These are phyloP conservation scores for Nanger granti DNA, from an alignment of 2,113 vertebrate species.

Conservation along the genomic window DNA sequence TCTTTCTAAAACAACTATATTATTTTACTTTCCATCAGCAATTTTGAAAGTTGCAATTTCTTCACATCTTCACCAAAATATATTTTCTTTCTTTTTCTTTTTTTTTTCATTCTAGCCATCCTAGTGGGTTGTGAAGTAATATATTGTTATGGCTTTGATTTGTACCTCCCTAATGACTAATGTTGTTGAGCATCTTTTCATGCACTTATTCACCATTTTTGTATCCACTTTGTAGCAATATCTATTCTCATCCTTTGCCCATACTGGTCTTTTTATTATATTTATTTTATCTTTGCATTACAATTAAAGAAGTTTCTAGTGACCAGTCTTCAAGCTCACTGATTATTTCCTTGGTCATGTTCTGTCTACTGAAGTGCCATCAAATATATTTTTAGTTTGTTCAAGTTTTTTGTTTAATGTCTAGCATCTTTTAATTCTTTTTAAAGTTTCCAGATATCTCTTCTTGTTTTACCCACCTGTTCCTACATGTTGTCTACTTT, in stretches of 20 bases:
- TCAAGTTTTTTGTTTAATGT: not conserved
- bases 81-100: not conserved
- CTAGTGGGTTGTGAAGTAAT: not conserved
- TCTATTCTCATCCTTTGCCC: not conserved
- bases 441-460: not conserved
- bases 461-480: not conserved
- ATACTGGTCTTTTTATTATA: not conserved
- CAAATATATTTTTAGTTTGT: not conserved
- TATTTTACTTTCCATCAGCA: not conserved
- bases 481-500: not conserved
- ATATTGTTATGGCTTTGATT: not conserved
- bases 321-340: not conserved
- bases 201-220: not conserved
- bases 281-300: not conserved
- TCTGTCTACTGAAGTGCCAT: not conserved
- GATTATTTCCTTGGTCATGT: not conserved
- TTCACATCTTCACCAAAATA: not conserved
- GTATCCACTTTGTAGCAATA: not conserved
- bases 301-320: not conserved
- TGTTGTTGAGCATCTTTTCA: not conserved
- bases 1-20: not conserved
- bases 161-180: not conserved
- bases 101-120: not conserved
- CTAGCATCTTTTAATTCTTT: not conserved
- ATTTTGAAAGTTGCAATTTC: not conserved